Percentiles rank a stretch among this genome's conserved stretches.
These are phyloP conservation scores for Cacajao melanocephalus DNA, from an alignment of 2,797 vertebrate species.

Conservation along the genomic window DNA sequence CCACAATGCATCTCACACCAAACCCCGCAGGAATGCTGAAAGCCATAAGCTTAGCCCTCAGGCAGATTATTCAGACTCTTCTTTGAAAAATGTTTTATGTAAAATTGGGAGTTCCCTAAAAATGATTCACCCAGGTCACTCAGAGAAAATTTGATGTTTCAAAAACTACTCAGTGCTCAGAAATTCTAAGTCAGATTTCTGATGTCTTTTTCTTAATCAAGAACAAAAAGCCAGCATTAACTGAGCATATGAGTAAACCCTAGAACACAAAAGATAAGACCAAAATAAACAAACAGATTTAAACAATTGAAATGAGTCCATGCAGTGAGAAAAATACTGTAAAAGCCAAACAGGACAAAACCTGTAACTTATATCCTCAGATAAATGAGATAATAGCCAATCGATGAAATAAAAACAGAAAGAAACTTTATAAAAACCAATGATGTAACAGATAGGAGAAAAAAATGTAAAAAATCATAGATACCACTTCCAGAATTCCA, in stretches of 20 bases:
- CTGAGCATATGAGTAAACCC: neutral
- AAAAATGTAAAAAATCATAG: neutral
- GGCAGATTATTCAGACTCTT: neutral
- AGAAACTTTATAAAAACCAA: neutral
- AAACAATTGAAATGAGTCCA: neutral
- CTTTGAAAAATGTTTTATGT: neutral
- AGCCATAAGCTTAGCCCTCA: neutral
- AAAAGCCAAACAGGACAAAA: neutral
- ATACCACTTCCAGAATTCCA: neutral
- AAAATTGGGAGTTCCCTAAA: neutral
- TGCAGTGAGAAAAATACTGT: neutral
- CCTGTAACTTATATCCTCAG: neutral
- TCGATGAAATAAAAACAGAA: neutral
- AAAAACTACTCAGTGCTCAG: neutral
- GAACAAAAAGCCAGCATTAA: neutral
- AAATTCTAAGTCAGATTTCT: neutral
- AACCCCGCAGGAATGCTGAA: no score
- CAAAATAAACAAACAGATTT: neutral
- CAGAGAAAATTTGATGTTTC: neutral
- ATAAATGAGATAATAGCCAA: neutral
- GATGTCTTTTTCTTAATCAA: neutral
- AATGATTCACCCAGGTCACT: neutral
- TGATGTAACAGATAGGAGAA: neutral
- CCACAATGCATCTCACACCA: neutral
- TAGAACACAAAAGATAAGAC: neutral